Conservation (phyloP, 2,888 invertebrate genomes). For the Sclerodermus sp. region DNA sequence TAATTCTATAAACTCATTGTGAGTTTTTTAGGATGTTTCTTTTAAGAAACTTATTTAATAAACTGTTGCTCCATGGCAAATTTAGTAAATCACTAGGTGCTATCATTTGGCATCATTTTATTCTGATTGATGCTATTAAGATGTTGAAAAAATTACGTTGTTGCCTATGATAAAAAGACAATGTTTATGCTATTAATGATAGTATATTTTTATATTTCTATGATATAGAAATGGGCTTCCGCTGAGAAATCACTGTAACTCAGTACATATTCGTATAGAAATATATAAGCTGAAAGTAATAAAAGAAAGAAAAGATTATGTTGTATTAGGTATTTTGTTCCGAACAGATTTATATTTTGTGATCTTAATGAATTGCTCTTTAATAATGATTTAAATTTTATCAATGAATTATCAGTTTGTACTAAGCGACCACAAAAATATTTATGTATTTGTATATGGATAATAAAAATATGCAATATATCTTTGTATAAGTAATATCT, state of each 20-base stretch:
- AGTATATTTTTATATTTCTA: constrained; percentile 4
- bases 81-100: constrained; percentile 8
- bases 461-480: constrained; percentile 18
- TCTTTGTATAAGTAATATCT: constrained; percentile 26
- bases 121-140: constrained; percentile 6
- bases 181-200: background rate
- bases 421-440: background rate
- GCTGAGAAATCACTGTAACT: constrained; percentile 19
- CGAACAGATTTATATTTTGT: background rate
- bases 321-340: constrained; percentile 6
- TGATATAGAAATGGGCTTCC: constrained; percentile 27
- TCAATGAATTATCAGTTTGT: background rate
- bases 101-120: constrained; percentile 5
- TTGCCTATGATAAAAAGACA: background rate
- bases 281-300: constrained; percentile 4
- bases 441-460: constrained; percentile 3
- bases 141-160: constrained; percentile 1
- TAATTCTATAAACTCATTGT: constrained; percentile 19
- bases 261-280: constrained; percentile 1
- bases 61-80: constrained; percentile 25
- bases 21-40: constrained; percentile 17
- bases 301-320: background rate
- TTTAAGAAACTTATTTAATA: constrained; percentile 24
- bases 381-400: constrained; percentile 1
- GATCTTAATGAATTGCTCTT: background rate